Base-by-base conservation (phyloP, 2,888 invertebrate genomes). In the Tortricodes alternella region DNA sequence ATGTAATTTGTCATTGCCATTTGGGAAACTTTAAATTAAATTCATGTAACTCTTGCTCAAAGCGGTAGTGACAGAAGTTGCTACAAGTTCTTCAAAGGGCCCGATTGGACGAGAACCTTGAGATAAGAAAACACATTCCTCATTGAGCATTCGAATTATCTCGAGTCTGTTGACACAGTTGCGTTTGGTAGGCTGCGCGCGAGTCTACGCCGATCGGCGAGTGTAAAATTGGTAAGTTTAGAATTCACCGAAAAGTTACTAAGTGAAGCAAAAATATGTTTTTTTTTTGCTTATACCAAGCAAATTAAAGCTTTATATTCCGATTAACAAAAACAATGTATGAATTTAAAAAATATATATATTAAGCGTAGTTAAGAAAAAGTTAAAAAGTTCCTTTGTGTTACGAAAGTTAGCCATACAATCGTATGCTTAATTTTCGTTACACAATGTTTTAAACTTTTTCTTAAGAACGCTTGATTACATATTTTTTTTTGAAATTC, bases 101-200 rank as follows among this genome's bases (percentile, higher is more conserved):
- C 76, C 77, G 80, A 71, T 71, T 69, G 70, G 74, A 69, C 75
- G 79, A 82, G 67, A 82, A 79, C 79, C 78, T 74, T 57, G 61
- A 78, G 87, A 88, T 89, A 89, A 86, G 85, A 81, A 83, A 80
- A 83, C 79, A 86, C 81, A 85, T 85, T 84, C 80, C 80, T 81
- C 83, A 81, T 80, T 77, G 79, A 82, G 77, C 78, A 83, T 82
- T 83, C 78, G 82, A 86, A 85, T 87, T 87, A 89, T 87, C 85
- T 86, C 70, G 59, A 68, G 71, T 62, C 64, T 88, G 83, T 87
- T 88, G 86, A 86, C 83, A 86, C 86, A 87, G 85, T 85, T 85
- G 84, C 74, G 76, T 73, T 74, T 68, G 67, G 59, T 58, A 49
- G 52, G 46, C 46, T 15, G 63, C 71, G 66, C 46, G 2, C 27